Conservation (phyloP, 1,140 invertebrate species). For the Lucilia cuprina region DNA sequence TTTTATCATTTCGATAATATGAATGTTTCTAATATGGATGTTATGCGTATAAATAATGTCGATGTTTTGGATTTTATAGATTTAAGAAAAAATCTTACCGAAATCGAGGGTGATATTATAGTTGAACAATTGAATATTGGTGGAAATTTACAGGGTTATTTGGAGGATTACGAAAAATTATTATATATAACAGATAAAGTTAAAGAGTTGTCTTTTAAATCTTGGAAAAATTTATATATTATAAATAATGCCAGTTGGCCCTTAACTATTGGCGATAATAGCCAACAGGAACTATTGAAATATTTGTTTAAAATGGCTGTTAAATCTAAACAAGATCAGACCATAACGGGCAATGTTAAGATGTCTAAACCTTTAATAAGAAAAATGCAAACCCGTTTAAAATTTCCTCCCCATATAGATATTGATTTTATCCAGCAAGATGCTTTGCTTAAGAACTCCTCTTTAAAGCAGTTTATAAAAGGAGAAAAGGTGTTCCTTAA, state of each 20-base stretch:
- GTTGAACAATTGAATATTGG: conserved; percentile 42
- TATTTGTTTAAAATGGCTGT: conserved; percentile 53
- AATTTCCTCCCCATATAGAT: conserved; percentile 44
- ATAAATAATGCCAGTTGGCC: conserved; percentile 49
- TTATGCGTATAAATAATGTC: conserved; percentile 45
- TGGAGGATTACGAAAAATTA: not conserved
- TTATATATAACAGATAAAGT: conserved; percentile 30
- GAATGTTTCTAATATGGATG: conserved; percentile 47
- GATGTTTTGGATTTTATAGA: conserved; percentile 44
- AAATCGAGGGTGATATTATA: conserved; percentile 43
- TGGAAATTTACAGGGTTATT: conserved; percentile 42
- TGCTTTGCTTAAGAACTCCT: conserved; percentile 41
- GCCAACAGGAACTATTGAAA: conserved; percentile 39
- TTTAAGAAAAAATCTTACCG: conserved; percentile 21
- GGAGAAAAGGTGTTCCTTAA: conserved; percentile 38
- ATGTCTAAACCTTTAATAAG: conserved; percentile 36
- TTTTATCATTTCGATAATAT: conserved; percentile 45
- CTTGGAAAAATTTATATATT: conserved; percentile 48
- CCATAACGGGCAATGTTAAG: conserved; percentile 48
- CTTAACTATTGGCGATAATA: not conserved
- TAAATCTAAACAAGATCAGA: conserved; percentile 41
- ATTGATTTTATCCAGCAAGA: conserved; percentile 44
- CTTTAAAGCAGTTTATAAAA: conserved; percentile 26
- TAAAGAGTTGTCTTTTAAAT: conserved; percentile 36
- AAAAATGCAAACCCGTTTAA: conserved; percentile 33